A percentile compares a stretch with the other conserved stretches of the same genome.
phyloP scores from a whole-genome alignment of 2,113 vertebrate genomes.

The Chaetodon auriga region DNA sequence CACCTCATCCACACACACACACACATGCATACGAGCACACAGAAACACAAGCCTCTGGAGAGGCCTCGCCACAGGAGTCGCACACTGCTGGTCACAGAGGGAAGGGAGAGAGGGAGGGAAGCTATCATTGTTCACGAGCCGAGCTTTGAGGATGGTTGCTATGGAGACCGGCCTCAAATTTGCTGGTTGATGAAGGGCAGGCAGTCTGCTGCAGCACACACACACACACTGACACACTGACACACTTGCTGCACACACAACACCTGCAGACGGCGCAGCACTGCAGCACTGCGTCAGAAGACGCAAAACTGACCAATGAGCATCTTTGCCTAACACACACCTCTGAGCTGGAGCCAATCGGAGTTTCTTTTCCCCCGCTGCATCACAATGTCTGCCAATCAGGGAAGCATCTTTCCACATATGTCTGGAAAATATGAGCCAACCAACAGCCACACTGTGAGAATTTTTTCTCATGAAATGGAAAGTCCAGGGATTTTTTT shows the following conservation, averaged over 20 bases:
- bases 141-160: slow-evolving; percentile 76
- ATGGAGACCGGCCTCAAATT: slow-evolving; percentile 77
- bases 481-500: not conserved
- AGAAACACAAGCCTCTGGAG: slow-evolving; percentile 4
- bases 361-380: not conserved
- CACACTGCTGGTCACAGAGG: slow-evolving; percentile 18
- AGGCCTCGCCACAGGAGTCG: slow-evolving; percentile 14
- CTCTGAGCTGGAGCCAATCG: slow-evolving; percentile 61
- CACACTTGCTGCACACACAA: slow-evolving; percentile 60
- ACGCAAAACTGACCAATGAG: slow-evolving; percentile 55
- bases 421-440: slow-evolving; percentile 31
- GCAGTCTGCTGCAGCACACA: slow-evolving; percentile 47
- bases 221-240: slow-evolving; percentile 66
- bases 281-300: slow-evolving; percentile 76
- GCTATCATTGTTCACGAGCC: slow-evolving; percentile 77
- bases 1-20: slow-evolving; percentile 20
- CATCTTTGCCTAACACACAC: slow-evolving; percentile 51
- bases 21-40: not conserved
- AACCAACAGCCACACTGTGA: slow-evolving; percentile 37
- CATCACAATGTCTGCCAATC: slow-evolving; percentile 56
- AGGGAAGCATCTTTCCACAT: slow-evolving; percentile 40
- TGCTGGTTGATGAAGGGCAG: slow-evolving; percentile 64
- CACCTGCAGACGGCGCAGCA: slow-evolving; percentile 60
- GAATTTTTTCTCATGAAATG: slow-evolving; percentile 7
- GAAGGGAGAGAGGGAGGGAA: slow-evolving; percentile 33